Evolutionary conservation across 2,888 invertebrate species (phyloP).

Genomic region (Xestia c-nigrum): DNA sequence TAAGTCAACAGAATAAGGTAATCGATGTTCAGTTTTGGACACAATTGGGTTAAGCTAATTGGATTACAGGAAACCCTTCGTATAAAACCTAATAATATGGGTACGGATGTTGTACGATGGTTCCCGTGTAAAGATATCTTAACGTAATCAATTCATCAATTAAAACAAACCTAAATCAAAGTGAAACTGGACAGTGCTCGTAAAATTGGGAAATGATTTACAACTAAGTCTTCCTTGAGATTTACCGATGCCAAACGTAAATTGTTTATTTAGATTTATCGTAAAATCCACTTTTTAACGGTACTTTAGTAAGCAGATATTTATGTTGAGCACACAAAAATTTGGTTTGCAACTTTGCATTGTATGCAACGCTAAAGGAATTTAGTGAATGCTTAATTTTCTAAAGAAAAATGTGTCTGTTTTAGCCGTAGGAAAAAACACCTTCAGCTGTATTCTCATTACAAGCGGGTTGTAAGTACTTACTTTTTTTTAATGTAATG

Average conservation of each 20-base stretch:
- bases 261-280: constrained; percentile 49
- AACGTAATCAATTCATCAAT: constrained; percentile 23
- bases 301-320: constrained; percentile 16
- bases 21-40: constrained; percentile 80
- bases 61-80: constrained; percentile 86
- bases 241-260: constrained; percentile 27
- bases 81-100: constrained; percentile 71
- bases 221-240: constrained; percentile 31
- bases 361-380: neutral
- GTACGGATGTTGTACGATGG: constrained; percentile 63
- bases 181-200: constrained; percentile 33
- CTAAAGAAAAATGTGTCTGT: neutral
- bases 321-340: constrained; percentile 23
- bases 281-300: constrained; percentile 29
- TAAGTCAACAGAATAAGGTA: constrained; percentile 71
- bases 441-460: neutral
- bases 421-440: neutral
- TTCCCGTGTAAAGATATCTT: constrained; percentile 33
- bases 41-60: constrained; percentile 87
- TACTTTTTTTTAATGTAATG: neutral
- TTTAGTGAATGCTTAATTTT: neutral
- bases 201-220: constrained; percentile 51
- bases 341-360: too few species aligned
- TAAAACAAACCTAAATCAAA: constrained; percentile 50
- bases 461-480: neutral